Evolutionary conservation across 2,113 vertebrate genomes (phyloP).

Genomic region (Pomatorhinus ruficollis): DNA sequence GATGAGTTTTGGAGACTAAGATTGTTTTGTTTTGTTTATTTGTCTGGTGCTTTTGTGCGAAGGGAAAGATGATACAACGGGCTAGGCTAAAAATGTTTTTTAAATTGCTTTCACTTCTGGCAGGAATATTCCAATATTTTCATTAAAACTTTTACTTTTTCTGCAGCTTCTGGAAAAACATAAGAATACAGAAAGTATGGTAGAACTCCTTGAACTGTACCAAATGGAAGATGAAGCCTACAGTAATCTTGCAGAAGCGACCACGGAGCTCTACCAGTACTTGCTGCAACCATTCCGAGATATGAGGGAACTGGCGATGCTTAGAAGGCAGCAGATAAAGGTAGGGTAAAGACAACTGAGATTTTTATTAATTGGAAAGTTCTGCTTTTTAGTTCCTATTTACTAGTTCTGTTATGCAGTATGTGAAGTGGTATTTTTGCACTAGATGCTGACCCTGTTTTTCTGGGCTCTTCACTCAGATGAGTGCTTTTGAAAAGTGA

Average conservation of each 20-base stretch:
- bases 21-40: background rate
- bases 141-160: background rate
- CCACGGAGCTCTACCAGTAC: conserved; percentile 95
- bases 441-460: background rate
- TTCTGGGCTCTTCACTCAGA: background rate
- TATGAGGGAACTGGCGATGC: conserved; percentile 96
- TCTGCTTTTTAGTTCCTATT: background rate
- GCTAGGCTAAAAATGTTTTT: background rate
- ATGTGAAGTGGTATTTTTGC: background rate
- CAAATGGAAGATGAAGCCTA: conserved; percentile 92
- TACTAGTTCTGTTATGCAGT: background rate
- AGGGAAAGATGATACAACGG: background rate
- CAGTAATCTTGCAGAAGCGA: conserved; percentile 88
- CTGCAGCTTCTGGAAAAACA: conserved; percentile 91
- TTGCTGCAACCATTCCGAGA: conserved; percentile 96
- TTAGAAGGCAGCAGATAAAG: conserved; percentile 97
- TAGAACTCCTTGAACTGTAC: conserved; percentile 93
- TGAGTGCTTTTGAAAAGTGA: background rate
- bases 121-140: background rate
- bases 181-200: conserved; percentile 91
- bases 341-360: conserved; percentile 64
- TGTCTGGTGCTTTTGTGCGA: background rate
- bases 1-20: background rate
- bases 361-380: background rate
- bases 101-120: background rate